Evolutionary conservation across 2,797 vertebrate species (phyloP).

Genomic region (Hemibagrus guttatus): DNA sequence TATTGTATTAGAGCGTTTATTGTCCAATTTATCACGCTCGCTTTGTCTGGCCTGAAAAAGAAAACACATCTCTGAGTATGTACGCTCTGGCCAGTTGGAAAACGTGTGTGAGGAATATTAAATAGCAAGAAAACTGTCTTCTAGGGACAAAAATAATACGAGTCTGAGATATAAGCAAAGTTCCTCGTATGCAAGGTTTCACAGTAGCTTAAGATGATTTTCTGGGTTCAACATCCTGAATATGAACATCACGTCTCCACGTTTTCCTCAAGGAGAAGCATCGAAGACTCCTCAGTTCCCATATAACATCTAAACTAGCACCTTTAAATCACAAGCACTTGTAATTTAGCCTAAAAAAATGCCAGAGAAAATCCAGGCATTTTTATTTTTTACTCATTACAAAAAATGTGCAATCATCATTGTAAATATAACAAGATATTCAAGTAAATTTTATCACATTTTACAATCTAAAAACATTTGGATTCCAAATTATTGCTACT

Average conservation of each 20-base stretch:
- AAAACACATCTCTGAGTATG: slow-evolving; percentile 68
- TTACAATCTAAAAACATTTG: too few relatives aligned
- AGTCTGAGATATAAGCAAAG: background rate
- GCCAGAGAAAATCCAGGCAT: too few relatives aligned
- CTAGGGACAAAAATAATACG: background rate
- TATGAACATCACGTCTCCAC: background rate
- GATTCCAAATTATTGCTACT: too few relatives aligned
- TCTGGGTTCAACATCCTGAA: background rate
- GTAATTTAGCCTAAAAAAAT: background rate
- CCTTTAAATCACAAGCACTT: background rate
- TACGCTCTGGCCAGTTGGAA: slow-evolving; percentile 65
- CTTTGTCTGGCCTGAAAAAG: slow-evolving; percentile 69
- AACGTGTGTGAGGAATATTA: slow-evolving; percentile 66
- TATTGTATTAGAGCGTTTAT: slow-evolving; percentile 74
- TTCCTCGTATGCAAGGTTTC: background rate
- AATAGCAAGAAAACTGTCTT: slow-evolving; percentile 59
- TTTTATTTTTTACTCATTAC: too few relatives aligned
- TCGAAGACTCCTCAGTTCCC: background rate
- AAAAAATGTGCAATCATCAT: too few relatives aligned
- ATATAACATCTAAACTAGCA: background rate
- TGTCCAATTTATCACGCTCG: slow-evolving; percentile 76
- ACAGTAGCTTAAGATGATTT: background rate
- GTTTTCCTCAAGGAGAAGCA: background rate
- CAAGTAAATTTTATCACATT: too few relatives aligned
- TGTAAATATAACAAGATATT: too few relatives aligned